A percentile compares a stretch with the other conserved stretches of the same genome.
Evolutionary conservation across 2,797 vertebrate species (phyloP).

Genomic region (Pterois miles): DNA sequence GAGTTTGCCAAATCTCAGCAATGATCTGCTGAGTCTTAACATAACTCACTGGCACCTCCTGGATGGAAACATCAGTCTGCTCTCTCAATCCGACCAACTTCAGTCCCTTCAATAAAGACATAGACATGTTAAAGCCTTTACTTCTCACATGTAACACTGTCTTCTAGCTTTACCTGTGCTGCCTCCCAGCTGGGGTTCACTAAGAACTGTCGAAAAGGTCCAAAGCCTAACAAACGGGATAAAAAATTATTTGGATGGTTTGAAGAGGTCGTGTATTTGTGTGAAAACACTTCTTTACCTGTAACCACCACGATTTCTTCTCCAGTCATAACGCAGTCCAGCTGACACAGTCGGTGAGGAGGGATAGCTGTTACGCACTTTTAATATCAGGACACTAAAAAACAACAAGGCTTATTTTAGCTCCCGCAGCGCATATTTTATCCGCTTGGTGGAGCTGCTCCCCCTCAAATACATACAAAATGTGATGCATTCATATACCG

Average conservation of each 20-base stretch:
- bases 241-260: neutral
- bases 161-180: slow-evolving; percentile 82
- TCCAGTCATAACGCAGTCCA: slow-evolving; percentile 33
- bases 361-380: neutral
- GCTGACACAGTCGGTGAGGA: too few relatives aligned
- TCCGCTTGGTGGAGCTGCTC: slow-evolving; percentile 66
- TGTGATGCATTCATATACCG: slow-evolving; percentile 37
- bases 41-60: slow-evolving; percentile 87
- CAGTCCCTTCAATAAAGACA: slow-evolving; percentile 74
- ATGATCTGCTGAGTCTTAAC: slow-evolving; percentile 79
- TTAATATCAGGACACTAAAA: neutral
- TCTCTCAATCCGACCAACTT: slow-evolving; percentile 80
- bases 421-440: neutral
- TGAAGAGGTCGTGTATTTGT: neutral
- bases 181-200: slow-evolving; percentile 90
- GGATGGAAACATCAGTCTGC: slow-evolving; percentile 64
- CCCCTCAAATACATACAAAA: slow-evolving; percentile 1
- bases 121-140: neutral
- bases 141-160: neutral
- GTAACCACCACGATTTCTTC: slow-evolving; percentile 41
- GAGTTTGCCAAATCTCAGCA: slow-evolving; percentile 83
- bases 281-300: slow-evolving; percentile 14
- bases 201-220: slow-evolving; percentile 86
- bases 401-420: neutral
- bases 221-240: slow-evolving; percentile 81